Evolutionary conservation across 2,113 vertebrate genomes (phyloP), one percentile per base, ranked within the genome.

Genomic region (Labeo catla): DNA sequence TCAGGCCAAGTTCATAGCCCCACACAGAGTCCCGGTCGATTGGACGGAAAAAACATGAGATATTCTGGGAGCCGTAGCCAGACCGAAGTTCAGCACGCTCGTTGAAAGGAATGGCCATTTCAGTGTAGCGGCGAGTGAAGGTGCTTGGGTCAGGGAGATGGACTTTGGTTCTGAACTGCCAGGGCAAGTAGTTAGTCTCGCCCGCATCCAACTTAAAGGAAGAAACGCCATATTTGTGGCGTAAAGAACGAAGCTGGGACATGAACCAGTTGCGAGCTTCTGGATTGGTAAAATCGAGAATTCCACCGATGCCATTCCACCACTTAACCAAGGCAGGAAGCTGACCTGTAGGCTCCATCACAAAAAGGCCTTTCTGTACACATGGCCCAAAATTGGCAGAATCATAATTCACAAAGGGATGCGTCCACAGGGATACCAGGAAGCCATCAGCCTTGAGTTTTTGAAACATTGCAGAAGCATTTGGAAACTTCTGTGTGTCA

Each of bases 121-220:
- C 97, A 0, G 97, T 96, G 93, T 99, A 99, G 43, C 94, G 94
- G n/a, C 96, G 94, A 0, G 97, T 98, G 94, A 97, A 99, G 36
- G 96, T 93, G 91, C 95, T 98, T 47, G 98, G 98, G 87, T 99
- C 97, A 0, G 95, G 91, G 81, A 99, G 95, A 0, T 95, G 93
- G 49, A 89, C 91, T 86, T 90, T 95, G 34, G 97, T 99, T 89
- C 95, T 96, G 89, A 98, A 98, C 88, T 96, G 96, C 92, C 95
- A 95, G 0, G 98, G 98, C 74, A 99, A 92, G 90, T 98, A 99
- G 92, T 95, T 98, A 9, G 96, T 97, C 86, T 99, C 98, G 0
- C 98, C 98, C 0, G 97, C 98, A 0, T 99, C 98, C 15, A 99
- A 97, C 90, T 99, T 99, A 86, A 99, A 99, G 72, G 98, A 98